These are phyloP conservation scores for Axea sp. DNA, from an alignment of 2,888 invertebrate species.

Conservation along the genomic window DNA sequence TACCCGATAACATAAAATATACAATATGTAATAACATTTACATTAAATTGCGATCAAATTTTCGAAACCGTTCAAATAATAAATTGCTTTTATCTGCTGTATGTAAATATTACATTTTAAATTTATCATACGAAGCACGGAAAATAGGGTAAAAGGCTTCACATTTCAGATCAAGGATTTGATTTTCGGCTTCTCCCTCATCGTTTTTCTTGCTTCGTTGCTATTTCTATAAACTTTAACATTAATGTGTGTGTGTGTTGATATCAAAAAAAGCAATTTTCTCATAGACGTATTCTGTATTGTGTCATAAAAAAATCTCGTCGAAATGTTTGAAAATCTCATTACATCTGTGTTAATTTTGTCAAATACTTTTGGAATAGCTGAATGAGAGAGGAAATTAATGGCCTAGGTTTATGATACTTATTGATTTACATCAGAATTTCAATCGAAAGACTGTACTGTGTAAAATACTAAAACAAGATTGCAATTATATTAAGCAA, in stretches of 20 bases:
- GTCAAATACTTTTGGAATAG: not conserved
- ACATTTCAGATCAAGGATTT: slow-evolving; percentile 49
- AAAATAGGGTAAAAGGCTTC: slow-evolving; percentile 41
- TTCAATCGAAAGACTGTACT: slow-evolving; percentile 9
- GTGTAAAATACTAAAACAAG: slow-evolving; percentile 18
- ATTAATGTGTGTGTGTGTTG: slow-evolving; percentile 19
- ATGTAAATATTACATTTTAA: slow-evolving; percentile 27
- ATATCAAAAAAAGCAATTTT: no score
- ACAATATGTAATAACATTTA: no score
- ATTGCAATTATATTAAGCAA: no score
- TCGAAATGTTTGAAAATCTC: no score
- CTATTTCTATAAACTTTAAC: slow-evolving; percentile 8
- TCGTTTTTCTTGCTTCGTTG: slow-evolving; percentile 20
- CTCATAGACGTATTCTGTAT: no score
- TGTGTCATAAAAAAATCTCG: no score
- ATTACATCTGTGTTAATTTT: slow-evolving; percentile 4
- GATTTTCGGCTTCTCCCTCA: slow-evolving; percentile 41
- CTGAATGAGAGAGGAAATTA: no score
- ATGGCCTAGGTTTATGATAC: slow-evolving; percentile 13
- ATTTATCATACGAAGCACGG: slow-evolving; percentile 15
- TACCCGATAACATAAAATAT: no score
- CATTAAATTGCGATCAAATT: no score
- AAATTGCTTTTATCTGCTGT: not conserved
- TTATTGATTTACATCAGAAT: slow-evolving; percentile 26
- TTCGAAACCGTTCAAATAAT: slow-evolving; percentile 1